Conservation (phyloP, 2,888 invertebrate genomes). For the Limnephilus rhombicus region DNA sequence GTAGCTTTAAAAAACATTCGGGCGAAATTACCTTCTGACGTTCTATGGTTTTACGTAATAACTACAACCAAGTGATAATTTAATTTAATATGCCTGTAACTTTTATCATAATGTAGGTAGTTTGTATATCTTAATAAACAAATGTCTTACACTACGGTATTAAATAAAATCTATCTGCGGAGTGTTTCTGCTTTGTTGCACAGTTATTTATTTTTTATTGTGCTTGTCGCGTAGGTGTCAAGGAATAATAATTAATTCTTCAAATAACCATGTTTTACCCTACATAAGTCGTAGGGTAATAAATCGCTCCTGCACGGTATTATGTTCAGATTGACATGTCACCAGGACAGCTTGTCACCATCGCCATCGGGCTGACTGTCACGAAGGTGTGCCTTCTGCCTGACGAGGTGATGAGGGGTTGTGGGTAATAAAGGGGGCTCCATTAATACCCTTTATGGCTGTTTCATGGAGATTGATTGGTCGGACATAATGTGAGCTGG, state of each 20-base stretch:
- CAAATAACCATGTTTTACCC: neutral
- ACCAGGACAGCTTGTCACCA: neutral
- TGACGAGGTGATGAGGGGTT: neutral
- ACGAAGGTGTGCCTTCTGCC: slow-evolving; percentile 15
- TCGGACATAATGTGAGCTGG: neutral
- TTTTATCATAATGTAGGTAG: too few relatives aligned
- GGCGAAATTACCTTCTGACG: too few relatives aligned
- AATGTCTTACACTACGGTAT: too few relatives aligned
- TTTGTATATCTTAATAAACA: too few relatives aligned
- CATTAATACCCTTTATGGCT: slow-evolving; percentile 3
- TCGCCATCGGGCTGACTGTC: neutral
- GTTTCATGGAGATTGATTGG: neutral
- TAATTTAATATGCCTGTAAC: too few relatives aligned
- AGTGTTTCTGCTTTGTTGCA: too few relatives aligned
- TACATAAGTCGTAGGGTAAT: neutral
- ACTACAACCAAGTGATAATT: too few relatives aligned
- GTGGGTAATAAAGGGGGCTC: neutral
- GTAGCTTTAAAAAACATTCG: too few relatives aligned
- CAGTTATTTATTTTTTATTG: neutral
- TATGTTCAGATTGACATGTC: slow-evolving; percentile 12
- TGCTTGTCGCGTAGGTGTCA: neutral
- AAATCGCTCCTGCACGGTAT: neutral
- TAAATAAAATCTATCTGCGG: too few relatives aligned
- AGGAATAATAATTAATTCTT: neutral
- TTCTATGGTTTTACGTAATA: too few relatives aligned